Evolutionary conservation across 2,113 vertebrate species (phyloP).

Genomic region (Hepsetus odoe): DNA sequence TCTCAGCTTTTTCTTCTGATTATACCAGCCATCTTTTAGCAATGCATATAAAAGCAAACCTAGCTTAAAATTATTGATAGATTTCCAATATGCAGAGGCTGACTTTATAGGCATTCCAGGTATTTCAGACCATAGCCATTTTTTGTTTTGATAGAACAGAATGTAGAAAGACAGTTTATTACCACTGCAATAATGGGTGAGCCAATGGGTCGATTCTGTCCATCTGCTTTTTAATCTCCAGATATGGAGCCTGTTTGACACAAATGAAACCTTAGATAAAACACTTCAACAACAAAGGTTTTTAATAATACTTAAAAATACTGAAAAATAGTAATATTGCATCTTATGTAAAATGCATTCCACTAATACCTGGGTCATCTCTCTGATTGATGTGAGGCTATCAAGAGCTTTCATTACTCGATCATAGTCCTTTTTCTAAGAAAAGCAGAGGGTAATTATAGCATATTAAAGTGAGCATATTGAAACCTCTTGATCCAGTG

Average conservation of each 20-base stretch:
- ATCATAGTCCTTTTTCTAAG: constrained; percentile 90
- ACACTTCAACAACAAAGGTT: neutral
- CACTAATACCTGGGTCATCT: constrained; percentile 86
- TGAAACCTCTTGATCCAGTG: too few species aligned
- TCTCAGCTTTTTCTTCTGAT: neutral
- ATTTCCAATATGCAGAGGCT: neutral
- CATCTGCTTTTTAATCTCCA: constrained; percentile 96
- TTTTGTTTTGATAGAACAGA: neutral
- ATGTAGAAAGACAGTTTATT: constrained; percentile 46
- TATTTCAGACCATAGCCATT: too few species aligned
- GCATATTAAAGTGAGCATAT: neutral
- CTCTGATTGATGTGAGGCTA: constrained; percentile 91
- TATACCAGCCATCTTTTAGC: neutral
- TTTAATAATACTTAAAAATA: neutral
- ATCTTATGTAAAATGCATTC: neutral
- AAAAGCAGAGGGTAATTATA: constrained; percentile 27
- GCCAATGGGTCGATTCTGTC: constrained; percentile 89
- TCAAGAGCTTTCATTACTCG: constrained; percentile 89
- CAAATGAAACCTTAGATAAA: constrained; percentile 42
- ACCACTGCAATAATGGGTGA: constrained; percentile 90
- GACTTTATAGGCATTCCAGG: neutral
- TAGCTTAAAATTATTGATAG: too few species aligned
- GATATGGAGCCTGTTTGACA: constrained; percentile 81
- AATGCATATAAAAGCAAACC: neutral
- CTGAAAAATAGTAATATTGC: neutral